Percentiles rank a stretch among this genome's conserved stretches.
Conservation (phyloP, 2,888 invertebrate genomes). For the Conchocele bisecta region DNA sequence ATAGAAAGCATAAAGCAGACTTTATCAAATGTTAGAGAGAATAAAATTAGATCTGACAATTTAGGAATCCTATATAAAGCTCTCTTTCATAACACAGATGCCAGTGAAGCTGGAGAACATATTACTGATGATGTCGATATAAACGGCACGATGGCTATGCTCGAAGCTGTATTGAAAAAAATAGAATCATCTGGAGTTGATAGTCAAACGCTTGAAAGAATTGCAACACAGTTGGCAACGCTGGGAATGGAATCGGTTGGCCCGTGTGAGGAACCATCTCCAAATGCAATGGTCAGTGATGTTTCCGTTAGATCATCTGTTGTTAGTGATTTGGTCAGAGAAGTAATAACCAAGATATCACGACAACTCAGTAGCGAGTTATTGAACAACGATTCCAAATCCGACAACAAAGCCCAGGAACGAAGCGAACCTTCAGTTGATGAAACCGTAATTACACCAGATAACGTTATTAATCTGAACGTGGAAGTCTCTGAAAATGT, state of each 20-base stretch:
- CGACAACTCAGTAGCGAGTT: constrained; percentile 21
- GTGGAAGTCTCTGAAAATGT: constrained; percentile 28
- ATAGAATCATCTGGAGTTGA: constrained; percentile 41
- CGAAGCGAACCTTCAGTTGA: background rate
- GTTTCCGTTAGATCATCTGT: constrained; percentile 36
- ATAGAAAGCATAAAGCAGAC: constrained; percentile 45
- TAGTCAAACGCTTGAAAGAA: constrained; percentile 36
- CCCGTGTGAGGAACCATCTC: background rate
- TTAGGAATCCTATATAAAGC: constrained; percentile 21
- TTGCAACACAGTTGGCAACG: constrained; percentile 48
- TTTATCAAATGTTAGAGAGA: constrained; percentile 33
- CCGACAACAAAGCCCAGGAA: background rate
- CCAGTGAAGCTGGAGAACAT: background rate
- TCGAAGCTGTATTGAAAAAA: constrained; percentile 44
- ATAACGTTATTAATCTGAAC: constrained; percentile 41
- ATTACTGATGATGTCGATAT: constrained; percentile 1
- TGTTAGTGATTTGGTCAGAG: constrained; percentile 34
- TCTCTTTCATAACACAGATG: background rate
- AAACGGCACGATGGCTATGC: constrained; percentile 30
- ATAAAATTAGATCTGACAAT: constrained; percentile 24
- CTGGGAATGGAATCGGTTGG: constrained; percentile 43
- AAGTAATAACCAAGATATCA: constrained; percentile 29
- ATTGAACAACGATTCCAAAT: background rate
- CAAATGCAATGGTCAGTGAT: constrained; percentile 10
- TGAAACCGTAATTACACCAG: background rate